These are phyloP conservation scores for Phaedon cochleariae DNA, from an alignment of 2,888 invertebrate genomes.

Conservation along the genomic window DNA sequence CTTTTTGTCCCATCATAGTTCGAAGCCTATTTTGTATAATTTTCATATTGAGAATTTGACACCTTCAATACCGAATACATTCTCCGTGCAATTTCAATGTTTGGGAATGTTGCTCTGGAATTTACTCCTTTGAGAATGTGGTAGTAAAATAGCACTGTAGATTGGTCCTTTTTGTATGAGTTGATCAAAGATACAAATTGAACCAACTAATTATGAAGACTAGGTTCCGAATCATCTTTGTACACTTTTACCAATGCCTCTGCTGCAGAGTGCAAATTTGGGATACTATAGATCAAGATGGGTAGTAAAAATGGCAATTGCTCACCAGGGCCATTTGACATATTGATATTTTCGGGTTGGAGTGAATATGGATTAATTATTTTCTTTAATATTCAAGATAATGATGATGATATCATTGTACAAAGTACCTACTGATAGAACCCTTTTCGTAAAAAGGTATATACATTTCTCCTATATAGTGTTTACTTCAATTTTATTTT, in stretches of 20 bases:
- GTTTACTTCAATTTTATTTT: too few species aligned
- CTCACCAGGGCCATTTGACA: too few species aligned
- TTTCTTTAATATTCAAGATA: too few species aligned
- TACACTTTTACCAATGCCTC: neutral
- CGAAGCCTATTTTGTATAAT: constrained; percentile 11
- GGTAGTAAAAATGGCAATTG: too few species aligned
- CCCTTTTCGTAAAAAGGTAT: too few species aligned
- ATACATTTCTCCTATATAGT: too few species aligned
- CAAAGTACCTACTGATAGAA: too few species aligned
- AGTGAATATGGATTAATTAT: too few species aligned
- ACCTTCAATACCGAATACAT: constrained; percentile 12
- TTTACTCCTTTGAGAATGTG: neutral
- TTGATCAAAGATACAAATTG: neutral
- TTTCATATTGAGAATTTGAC: constrained; percentile 14
- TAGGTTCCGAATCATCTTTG: neutral
- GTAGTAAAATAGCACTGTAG: neutral
- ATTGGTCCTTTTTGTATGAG: neutral
- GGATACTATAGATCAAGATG: too few species aligned
- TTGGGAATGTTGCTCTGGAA: constrained; percentile 7
- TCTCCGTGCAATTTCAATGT: neutral
- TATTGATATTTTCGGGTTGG: too few species aligned
- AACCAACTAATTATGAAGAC: neutral
- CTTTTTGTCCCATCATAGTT: constrained; percentile 1
- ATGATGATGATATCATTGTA: too few species aligned
- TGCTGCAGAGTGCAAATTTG: constrained; percentile 4